Evolutionary conservation across 2,888 invertebrate genomes (phyloP), one percentile per base, ranked within the genome.

Genomic region (Drosophila hamatofila): DNA sequence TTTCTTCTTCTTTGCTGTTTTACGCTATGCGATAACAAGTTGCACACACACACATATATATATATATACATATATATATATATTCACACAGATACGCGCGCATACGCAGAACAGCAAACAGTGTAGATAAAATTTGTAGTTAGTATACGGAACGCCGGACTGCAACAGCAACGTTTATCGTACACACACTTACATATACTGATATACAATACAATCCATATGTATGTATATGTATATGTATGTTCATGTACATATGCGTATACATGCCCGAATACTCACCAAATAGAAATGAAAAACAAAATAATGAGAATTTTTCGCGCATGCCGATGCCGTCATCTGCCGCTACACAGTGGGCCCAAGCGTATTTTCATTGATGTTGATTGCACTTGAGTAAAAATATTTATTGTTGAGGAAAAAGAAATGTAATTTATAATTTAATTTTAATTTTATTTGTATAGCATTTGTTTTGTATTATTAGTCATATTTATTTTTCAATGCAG

Each of bases 11-110:
- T 75, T 77, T 68, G 65, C 70, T 67, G 70, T 77, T 88, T 80
- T 80, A 88, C 75, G 88, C 80, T 82, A 85, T 89, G 90, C 88
- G 86, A 81, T 88, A 87, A 88, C 90, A 88, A 89, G 89, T 86
- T 82, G 87, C 87, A 88, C 77, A 76, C 71, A 72, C 55, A 75
- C 46, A 74, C 61, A 63, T 18, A 46, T n/a, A n/a, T n/a, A n/a
- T n/a, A n/a, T n/a, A n/a, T n/a, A n/a, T n/a, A 88, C 77, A 76
- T 69, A 72, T 52, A 75, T 42, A 74, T 59, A 63, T 18, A 46
- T 21, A 46, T 25, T 6, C 39, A 66, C 37, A 25, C 23, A 57
- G 14, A 49, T 44, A 62, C 46, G 35, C 54, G 70, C 80, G 80
- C 70, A 77, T 66, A 75, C 76, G 80, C 80, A 77, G 76, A 75